Percentiles rank a stretch among this genome's conserved stretches.
phyloP scores from a whole-genome alignment of 1,140 invertebrate genomes.

The Agrypnia vestita region DNA sequence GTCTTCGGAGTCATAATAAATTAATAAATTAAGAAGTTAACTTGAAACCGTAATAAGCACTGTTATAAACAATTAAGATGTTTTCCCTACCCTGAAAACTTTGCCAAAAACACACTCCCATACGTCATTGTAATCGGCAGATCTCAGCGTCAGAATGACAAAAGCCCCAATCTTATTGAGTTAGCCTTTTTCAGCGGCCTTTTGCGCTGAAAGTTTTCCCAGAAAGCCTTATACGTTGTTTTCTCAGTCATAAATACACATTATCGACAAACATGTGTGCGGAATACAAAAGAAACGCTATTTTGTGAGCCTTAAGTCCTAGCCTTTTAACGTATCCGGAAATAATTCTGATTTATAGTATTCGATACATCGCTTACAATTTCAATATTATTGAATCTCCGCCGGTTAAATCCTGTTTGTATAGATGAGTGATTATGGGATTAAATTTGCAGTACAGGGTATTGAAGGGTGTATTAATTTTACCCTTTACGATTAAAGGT shows the following conservation, averaged over 20 bases:
- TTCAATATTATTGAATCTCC: slow-evolving; percentile 1
- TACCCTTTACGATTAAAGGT: too few relatives aligned
- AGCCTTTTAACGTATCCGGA: slow-evolving; percentile 54
- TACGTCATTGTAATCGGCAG: slow-evolving; percentile 30
- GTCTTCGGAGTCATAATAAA: too few relatives aligned
- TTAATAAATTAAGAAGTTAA: too few relatives aligned
- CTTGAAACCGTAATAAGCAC: too few relatives aligned
- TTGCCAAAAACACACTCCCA: background rate
- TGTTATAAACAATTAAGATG: too few relatives aligned
- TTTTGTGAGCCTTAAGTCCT: slow-evolving; percentile 49
- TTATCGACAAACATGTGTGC: slow-evolving; percentile 60
- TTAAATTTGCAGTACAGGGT: background rate
- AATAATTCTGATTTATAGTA: slow-evolving; percentile 60
- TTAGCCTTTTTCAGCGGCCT: slow-evolving; percentile 15
- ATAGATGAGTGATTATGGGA: background rate
- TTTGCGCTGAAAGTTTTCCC: slow-evolving; percentile 19
- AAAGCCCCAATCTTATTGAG: slow-evolving; percentile 43
- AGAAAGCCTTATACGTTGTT: slow-evolving; percentile 23
- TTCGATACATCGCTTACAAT: slow-evolving; percentile 28
- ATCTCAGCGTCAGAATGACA: slow-evolving; percentile 19
- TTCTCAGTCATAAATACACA: slow-evolving; percentile 59
- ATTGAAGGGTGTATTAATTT: too few relatives aligned
- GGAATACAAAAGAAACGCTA: slow-evolving; percentile 52
- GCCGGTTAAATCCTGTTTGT: background rate
- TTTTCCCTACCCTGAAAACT: background rate